Percentiles rank a stretch among this genome's conserved stretches.
phyloP scores from a whole-genome alignment of 64 coral and sea anemone species.

The Montipora foliosa region DNA sequence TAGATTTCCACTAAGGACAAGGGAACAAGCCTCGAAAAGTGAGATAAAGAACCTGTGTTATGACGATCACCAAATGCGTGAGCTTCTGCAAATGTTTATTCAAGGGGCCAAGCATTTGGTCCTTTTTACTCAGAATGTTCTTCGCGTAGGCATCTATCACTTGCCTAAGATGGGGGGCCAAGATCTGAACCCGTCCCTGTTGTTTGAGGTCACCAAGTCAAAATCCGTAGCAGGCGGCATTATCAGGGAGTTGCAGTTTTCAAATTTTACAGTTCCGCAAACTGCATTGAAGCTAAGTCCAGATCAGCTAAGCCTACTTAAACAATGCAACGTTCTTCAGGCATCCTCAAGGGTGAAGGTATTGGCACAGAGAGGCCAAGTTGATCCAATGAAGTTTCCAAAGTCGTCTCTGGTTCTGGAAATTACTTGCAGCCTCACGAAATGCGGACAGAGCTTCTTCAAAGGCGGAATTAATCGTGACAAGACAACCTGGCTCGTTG shows the following conservation, averaged over 20 bases:
- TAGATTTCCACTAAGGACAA: constrained; percentile 82
- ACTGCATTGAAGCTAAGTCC: constrained; percentile 4
- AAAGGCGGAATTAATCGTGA: accelerated
- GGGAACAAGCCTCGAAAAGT: constrained; percentile 69
- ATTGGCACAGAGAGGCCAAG: neutral
- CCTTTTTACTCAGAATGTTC: constrained; percentile 86
- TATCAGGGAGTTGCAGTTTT: constrained; percentile 30
- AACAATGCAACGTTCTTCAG: constrained; percentile 77
- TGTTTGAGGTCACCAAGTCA: constrained; percentile 69
- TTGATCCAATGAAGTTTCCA: neutral
- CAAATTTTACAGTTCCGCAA: neutral
- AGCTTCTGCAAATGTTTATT: constrained; percentile 60
- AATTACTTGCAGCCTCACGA: neutral
- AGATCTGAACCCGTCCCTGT: constrained; percentile 34
- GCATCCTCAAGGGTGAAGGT: constrained; percentile 6
- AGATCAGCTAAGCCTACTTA: constrained; percentile 36
- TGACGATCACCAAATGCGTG: constrained; percentile 46
- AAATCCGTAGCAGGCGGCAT: neutral
- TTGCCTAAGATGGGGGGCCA: constrained; percentile 23
- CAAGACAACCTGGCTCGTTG: constrained; percentile 56
- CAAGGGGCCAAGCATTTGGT: constrained; percentile 62
- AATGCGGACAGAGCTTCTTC: neutral
- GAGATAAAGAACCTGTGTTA: constrained; percentile 79
- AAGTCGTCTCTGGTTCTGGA: constrained; percentile 51
- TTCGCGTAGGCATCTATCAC: constrained; percentile 51